phyloP scores from a whole-genome alignment of 2,888 invertebrate species.

The Achlya flavicornis region DNA sequence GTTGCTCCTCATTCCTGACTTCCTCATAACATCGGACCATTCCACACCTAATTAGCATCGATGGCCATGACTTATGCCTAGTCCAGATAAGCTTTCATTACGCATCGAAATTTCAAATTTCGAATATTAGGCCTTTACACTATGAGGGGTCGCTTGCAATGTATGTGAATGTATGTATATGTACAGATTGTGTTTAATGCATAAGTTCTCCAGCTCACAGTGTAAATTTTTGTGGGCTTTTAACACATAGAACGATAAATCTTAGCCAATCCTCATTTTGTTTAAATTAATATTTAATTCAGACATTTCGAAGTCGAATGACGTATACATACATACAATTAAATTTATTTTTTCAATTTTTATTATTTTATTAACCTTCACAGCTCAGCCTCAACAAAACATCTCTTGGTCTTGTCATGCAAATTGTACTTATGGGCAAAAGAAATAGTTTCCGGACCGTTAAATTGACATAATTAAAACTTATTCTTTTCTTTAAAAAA shows the following conservation, averaged over 20 bases:
- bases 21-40: constrained; percentile 62
- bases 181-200: constrained; percentile 34
- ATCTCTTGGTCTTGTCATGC: not conserved
- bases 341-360: not conserved
- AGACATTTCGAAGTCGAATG: too few relatives aligned
- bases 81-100: constrained; percentile 5
- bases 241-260: not conserved
- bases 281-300: not conserved
- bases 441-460: not conserved
- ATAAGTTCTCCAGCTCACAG: not conserved
- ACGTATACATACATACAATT: too few relatives aligned
- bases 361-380: not conserved
- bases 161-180: constrained; percentile 59
- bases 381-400: not conserved
- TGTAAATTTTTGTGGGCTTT: not conserved
- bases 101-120: not conserved
- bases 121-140: constrained; percentile 22
- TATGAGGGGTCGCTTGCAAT: constrained; percentile 61
- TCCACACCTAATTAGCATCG: constrained; percentile 56
- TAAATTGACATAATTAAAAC: not conserved
- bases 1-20: constrained; percentile 52
- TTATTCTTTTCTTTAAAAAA: not conserved
- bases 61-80: constrained; percentile 61
- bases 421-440: not conserved
- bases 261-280: not conserved